These are phyloP conservation scores for Aspidiotus rigidus DNA, from an alignment of 2,888 invertebrate species.

Conservation along the genomic window DNA sequence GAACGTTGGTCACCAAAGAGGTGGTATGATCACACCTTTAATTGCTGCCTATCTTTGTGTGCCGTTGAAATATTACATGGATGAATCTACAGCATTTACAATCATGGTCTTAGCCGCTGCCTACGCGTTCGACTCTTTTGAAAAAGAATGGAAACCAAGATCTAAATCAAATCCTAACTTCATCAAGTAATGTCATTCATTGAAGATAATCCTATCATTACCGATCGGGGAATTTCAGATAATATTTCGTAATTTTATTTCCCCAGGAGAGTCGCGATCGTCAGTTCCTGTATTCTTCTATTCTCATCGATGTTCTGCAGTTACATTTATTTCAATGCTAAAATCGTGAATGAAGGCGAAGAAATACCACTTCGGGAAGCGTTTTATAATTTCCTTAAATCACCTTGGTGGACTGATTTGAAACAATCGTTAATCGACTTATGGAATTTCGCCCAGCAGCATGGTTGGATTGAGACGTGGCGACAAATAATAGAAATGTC, in stretches of 20 bases:
- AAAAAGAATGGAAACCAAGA: slow-evolving; percentile 67
- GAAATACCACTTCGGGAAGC: slow-evolving; percentile 82
- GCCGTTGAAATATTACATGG: slow-evolving; percentile 52
- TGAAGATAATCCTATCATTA: neutral
- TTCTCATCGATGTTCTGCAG: slow-evolving; percentile 67
- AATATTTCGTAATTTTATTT: neutral
- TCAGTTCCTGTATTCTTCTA: slow-evolving; percentile 54
- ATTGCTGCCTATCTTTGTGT: slow-evolving; percentile 58
- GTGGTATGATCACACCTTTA: slow-evolving; percentile 60
- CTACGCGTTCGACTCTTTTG: slow-evolving; percentile 62
- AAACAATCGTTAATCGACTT: slow-evolving; percentile 60
- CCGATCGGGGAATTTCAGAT: neutral
- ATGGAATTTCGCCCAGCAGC: slow-evolving; percentile 67
- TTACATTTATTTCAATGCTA: slow-evolving; percentile 79
- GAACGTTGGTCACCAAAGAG: slow-evolving; percentile 76
- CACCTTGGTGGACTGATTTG: slow-evolving; percentile 76
- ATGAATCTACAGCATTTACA: slow-evolving; percentile 62
- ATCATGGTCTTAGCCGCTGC: slow-evolving; percentile 57
- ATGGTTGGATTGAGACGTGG: slow-evolving; percentile 84
- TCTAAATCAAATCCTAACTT: slow-evolving; percentile 47
- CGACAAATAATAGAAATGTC: slow-evolving; percentile 73
- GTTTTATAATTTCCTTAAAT: slow-evolving; percentile 77
- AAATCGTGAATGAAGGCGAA: slow-evolving; percentile 71
- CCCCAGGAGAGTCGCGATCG: slow-evolving; percentile 50
- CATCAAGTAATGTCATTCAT: slow-evolving; percentile 39